These are phyloP conservation scores for Parotia lawesii DNA, from an alignment of 2,113 vertebrate species.

Conservation along the genomic window DNA sequence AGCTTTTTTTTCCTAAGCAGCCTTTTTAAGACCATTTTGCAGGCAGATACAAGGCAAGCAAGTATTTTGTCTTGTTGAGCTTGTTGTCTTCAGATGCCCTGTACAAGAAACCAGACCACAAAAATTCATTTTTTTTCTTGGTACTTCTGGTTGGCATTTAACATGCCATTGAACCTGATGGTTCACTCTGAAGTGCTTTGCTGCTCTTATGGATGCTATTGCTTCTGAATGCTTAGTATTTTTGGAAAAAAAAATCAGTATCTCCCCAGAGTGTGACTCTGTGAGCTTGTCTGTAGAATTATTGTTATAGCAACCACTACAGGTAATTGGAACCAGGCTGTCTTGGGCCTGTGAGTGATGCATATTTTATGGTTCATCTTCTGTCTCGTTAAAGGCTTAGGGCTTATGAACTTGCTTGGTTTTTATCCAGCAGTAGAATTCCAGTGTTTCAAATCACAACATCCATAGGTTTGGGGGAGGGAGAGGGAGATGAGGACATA, in stretches of 20 bases:
- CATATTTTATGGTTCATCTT: not conserved
- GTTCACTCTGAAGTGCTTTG: not conserved
- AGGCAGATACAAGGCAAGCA: not conserved
- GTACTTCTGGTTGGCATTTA: not conserved
- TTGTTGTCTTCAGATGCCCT: not conserved
- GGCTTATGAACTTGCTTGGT: not conserved
- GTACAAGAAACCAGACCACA: not conserved
- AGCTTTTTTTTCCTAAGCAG: not conserved
- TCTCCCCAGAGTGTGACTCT: not conserved
- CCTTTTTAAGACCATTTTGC: not conserved
- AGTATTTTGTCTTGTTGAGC: not conserved
- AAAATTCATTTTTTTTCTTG: not conserved
- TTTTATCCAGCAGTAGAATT: not conserved
- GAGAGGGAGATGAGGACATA: not conserved
- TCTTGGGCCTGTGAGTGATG: not conserved
- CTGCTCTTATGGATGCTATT: not conserved
- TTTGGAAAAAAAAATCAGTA: not conserved
- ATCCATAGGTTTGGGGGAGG: not conserved
- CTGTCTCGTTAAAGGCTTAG: not conserved
- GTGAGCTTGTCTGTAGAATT: not conserved
- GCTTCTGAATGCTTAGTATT: not conserved
- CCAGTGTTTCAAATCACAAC: not conserved
- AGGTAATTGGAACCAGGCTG: not conserved
- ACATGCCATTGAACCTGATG: not conserved
- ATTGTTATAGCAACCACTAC: not conserved